phyloP scores from a whole-genome alignment of 2,113 vertebrate genomes.

The Pseudorhombus dupliciocellatus region DNA sequence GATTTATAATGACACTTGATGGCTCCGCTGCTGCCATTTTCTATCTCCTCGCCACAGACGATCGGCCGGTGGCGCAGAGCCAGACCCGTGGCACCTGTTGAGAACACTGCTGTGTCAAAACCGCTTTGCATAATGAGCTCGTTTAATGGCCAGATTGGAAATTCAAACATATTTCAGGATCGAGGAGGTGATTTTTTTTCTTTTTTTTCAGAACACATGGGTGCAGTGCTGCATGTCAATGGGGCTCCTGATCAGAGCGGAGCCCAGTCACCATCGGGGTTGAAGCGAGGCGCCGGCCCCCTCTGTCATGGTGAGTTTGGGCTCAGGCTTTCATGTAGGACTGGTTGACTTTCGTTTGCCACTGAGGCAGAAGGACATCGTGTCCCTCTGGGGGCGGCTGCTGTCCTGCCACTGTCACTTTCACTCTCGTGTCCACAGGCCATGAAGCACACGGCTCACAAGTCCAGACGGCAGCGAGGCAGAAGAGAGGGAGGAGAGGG shows the following conservation, averaged over 20 bases:
- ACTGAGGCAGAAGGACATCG: slow-evolving; percentile 61
- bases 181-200: background rate
- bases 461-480: slow-evolving; percentile 35
- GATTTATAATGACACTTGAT: slow-evolving; percentile 64
- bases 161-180: slow-evolving; percentile 13
- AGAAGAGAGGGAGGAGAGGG: background rate
- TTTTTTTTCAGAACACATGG: slow-evolving; percentile 20
- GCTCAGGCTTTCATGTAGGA: slow-evolving; percentile 59
- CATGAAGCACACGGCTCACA: slow-evolving; percentile 32
- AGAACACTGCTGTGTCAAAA: slow-evolving; percentile 29
- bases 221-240: slow-evolving; percentile 24
- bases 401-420: slow-evolving; percentile 61
- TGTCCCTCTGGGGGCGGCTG: slow-evolving; percentile 45
- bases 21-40: slow-evolving; percentile 46
- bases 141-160: slow-evolving; percentile 29
- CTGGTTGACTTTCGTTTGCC: slow-evolving; percentile 44
- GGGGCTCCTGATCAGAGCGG: slow-evolving; percentile 26
- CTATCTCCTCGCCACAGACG: slow-evolving; percentile 42
- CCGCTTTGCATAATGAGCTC: slow-evolving; percentile 17
- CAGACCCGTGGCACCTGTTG: slow-evolving; percentile 64
- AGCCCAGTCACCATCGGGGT: slow-evolving; percentile 37
- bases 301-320: slow-evolving; percentile 61
- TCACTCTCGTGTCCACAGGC: slow-evolving; percentile 46
- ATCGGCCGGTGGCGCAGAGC: slow-evolving; percentile 31
- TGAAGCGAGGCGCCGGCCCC: slow-evolving; percentile 22